Evolutionary conservation across 2,888 invertebrate genomes (phyloP).

Genomic region (Silvanus unidentatus): DNA sequence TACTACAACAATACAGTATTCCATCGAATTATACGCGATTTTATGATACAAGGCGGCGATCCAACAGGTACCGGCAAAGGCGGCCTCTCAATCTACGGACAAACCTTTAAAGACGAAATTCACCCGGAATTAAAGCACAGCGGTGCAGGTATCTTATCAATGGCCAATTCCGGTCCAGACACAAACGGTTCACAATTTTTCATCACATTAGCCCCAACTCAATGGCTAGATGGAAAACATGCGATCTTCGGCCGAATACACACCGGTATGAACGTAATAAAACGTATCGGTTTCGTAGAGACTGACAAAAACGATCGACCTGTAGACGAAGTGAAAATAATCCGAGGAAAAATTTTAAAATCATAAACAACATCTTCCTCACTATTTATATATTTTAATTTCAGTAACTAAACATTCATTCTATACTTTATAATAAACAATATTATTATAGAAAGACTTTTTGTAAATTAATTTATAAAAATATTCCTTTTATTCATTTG

Average conservation of each 20-base stretch:
- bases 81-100: conserved; percentile 94
- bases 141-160: conserved; percentile 84
- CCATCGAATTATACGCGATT: conserved; percentile 90
- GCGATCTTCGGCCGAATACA: conserved; percentile 90
- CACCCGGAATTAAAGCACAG: conserved; percentile 90
- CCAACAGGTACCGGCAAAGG: conserved; percentile 87
- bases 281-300: conserved; percentile 88
- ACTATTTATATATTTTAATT: too few species aligned
- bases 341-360: conserved; percentile 52
- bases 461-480: too few species aligned
- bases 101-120: conserved; percentile 92
- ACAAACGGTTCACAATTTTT: conserved; percentile 99
- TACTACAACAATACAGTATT: conserved; percentile 96
- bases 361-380: conserved; percentile 10
- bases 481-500: too few species aligned
- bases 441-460: too few species aligned
- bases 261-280: conserved; percentile 84
- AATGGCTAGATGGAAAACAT: conserved; percentile 97
- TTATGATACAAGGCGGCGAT: conserved; percentile 95
- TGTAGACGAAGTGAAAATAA: conserved; percentile 77
- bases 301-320: conserved; percentile 91
- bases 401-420: too few species aligned
- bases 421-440: too few species aligned
- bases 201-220: conserved; percentile 91
- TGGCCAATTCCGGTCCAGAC: conserved; percentile 98